Conservation (phyloP, 2,113 vertebrate species). For the Eulacestoma nigropectus region DNA sequence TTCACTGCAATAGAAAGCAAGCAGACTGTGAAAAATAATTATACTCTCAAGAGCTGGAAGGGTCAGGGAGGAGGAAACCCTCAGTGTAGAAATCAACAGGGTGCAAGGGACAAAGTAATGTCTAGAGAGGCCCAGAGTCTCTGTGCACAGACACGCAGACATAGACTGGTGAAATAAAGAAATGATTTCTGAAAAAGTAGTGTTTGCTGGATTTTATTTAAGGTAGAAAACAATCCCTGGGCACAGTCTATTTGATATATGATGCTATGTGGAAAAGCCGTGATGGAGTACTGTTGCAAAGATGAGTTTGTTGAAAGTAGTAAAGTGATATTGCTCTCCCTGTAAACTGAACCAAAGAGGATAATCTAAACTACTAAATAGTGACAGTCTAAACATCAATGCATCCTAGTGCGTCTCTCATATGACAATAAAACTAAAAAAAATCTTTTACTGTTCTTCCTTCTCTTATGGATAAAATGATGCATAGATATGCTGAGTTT, state of each 20-base stretch:
- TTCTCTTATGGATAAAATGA: not conserved
- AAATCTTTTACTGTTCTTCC: not conserved
- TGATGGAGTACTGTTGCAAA: not conserved
- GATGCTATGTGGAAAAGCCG: not conserved
- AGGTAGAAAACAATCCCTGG: not conserved
- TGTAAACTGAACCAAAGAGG: not conserved
- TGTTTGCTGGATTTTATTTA: not conserved
- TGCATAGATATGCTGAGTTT: not conserved
- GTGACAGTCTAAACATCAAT: not conserved
- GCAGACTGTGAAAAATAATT: not conserved
- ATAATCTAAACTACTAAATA: not conserved
- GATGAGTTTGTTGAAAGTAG: not conserved
- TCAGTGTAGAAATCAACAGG: not conserved
- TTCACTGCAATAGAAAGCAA: not conserved
- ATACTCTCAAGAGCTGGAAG: not conserved
- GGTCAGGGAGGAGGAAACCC: not conserved
- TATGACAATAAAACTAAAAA: not conserved
- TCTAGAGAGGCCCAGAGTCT: not conserved
- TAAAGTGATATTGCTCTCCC: not conserved
- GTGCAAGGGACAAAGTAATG: not conserved
- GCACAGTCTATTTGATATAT: not conserved
- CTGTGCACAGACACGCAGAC: not conserved
- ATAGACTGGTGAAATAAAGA: not conserved
- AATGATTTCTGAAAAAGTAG: not conserved
- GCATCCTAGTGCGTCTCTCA: not conserved